phyloP scores from a whole-genome alignment of 2,888 invertebrate species.

The Mycogona germanica region DNA sequence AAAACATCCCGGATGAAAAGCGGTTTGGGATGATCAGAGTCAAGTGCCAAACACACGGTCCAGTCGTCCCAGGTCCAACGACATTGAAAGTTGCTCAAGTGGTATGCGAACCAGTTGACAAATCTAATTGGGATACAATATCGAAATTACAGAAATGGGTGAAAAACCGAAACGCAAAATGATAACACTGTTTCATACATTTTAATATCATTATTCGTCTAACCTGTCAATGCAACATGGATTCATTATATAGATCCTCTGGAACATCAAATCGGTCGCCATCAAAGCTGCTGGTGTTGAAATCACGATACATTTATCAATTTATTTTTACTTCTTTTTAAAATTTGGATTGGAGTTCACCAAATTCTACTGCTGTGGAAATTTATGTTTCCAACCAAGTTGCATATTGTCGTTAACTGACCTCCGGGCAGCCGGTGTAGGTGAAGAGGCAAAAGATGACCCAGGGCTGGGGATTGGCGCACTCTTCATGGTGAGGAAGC shows the following conservation, averaged over 20 bases:
- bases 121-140: slow-evolving; percentile 47
- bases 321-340: no score
- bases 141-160: neutral
- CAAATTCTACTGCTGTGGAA: no score
- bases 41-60: slow-evolving; percentile 72
- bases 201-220: slow-evolving; percentile 23
- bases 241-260: slow-evolving; percentile 94
- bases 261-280: slow-evolving; percentile 92
- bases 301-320: no score
- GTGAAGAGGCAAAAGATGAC: slow-evolving; percentile 92
- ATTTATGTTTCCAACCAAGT: no score
- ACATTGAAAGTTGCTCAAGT: slow-evolving; percentile 97
- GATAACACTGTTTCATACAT: neutral
- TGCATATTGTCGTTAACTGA: slow-evolving; percentile 21
- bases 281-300: no score
- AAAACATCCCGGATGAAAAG: slow-evolving; percentile 90
- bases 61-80: slow-evolving; percentile 99
- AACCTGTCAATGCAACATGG: slow-evolving; percentile 86
- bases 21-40: slow-evolving; percentile 80
- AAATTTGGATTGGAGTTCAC: no score
- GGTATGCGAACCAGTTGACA: slow-evolving; percentile 95
- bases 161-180: neutral
- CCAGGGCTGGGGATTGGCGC: slow-evolving; percentile 85
- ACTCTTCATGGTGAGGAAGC: slow-evolving; percentile 82
- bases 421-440: slow-evolving; percentile 96